phyloP scores from a whole-genome alignment of 2,797 vertebrate species.

The Strix occidentalis region DNA sequence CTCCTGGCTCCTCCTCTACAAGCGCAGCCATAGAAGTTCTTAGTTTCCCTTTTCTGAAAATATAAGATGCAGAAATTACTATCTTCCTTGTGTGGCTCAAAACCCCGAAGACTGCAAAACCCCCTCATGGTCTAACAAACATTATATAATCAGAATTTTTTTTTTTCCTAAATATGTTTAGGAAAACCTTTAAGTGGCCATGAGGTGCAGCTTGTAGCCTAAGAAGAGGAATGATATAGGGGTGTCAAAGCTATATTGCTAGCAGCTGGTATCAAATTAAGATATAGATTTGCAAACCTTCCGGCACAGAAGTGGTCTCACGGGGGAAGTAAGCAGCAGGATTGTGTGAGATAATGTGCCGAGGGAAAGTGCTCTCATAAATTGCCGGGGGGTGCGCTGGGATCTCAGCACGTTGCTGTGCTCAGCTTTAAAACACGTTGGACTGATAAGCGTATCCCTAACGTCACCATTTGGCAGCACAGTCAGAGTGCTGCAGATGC shows the following conservation, averaged over 20 bases:
- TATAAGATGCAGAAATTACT: background rate
- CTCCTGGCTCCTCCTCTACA: background rate
- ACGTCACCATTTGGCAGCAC: background rate
- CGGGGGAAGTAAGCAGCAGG: background rate
- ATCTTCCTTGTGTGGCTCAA: background rate
- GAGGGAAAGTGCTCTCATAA: background rate
- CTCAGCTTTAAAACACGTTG: background rate
- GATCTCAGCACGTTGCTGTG: background rate
- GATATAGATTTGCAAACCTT: background rate
- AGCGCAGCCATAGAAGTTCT: accelerated
- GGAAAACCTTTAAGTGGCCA: background rate
- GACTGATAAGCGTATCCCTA: background rate
- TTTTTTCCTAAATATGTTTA: background rate
- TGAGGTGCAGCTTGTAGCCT: background rate
- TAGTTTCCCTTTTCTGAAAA: background rate
- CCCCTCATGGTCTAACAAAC: background rate
- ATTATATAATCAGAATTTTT: background rate
- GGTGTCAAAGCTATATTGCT: background rate
- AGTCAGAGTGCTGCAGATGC: background rate
- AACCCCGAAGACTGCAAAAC: background rate
- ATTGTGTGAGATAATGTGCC: background rate
- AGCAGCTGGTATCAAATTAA: background rate
- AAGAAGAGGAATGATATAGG: background rate
- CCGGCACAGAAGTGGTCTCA: background rate
- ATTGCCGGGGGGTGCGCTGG: accelerated